A percentile compares a stretch with the other conserved stretches of the same genome.
These are phyloP conservation scores for Ditula angustiorana DNA, from an alignment of 2,888 invertebrate species.

Conservation along the genomic window DNA sequence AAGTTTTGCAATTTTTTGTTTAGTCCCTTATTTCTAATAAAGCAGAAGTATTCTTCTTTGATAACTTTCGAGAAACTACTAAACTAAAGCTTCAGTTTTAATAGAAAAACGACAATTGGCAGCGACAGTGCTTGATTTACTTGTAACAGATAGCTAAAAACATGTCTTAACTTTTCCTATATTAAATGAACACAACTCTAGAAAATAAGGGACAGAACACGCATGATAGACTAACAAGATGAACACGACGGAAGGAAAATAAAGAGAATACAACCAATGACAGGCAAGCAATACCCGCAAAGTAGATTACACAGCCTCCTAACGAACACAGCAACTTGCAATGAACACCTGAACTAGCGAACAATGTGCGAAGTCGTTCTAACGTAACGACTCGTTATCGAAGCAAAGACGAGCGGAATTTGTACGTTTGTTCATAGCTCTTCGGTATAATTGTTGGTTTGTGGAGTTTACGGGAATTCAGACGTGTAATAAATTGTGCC, in stretches of 20 bases:
- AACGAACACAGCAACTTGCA: constrained; percentile 48
- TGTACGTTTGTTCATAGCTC: constrained; percentile 28
- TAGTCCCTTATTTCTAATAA: not conserved
- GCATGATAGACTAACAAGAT: constrained; percentile 22
- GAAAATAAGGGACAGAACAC: not conserved
- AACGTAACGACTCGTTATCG: constrained; percentile 35
- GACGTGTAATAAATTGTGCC: not conserved
- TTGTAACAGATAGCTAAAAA: too few species aligned
- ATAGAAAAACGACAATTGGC: not conserved
- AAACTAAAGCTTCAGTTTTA: not conserved
- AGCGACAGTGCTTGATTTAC: not conserved
- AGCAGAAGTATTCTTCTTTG: not conserved
- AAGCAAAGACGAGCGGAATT: constrained; percentile 20
- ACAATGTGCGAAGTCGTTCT: constrained; percentile 38
- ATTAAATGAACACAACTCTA: not conserved
- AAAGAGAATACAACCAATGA: constrained; percentile 12
- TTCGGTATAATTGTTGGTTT: constrained; percentile 31
- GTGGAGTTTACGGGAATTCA: constrained; percentile 21
- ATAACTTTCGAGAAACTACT: not conserved
- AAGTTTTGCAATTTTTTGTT: constrained; percentile 37
- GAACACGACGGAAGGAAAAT: constrained; percentile 15
- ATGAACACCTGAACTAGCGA: constrained; percentile 48
- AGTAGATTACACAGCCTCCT: constrained; percentile 58
- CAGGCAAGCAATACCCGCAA: constrained; percentile 45
- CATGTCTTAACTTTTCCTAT: not conserved